These are phyloP conservation scores for Thomomys bottae DNA, from an alignment of 2,113 vertebrate species.

Conservation along the genomic window DNA sequence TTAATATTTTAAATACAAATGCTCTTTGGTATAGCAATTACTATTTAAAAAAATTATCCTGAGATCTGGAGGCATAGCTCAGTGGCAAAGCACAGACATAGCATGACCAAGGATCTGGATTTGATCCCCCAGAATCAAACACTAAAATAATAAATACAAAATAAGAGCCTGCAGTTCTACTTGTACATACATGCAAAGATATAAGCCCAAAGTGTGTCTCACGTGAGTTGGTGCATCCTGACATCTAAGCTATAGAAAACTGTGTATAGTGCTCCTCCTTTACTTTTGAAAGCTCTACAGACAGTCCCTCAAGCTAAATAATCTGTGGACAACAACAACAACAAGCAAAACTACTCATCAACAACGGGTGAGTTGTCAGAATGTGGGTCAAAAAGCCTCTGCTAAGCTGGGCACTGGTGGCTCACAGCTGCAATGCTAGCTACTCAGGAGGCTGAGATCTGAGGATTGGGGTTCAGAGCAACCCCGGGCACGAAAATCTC, in stretches of 20 bases:
- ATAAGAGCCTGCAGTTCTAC: neutral
- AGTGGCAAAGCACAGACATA: neutral
- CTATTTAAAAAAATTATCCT: neutral
- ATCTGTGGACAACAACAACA: neutral
- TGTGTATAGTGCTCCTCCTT: neutral
- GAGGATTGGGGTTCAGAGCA: no score
- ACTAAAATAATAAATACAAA: neutral
- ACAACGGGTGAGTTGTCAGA: no score
- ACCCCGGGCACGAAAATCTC: no score
- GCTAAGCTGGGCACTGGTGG: no score
- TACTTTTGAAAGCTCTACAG: neutral
- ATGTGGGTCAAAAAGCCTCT: no score
- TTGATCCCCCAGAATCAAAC: neutral
- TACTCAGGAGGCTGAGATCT: no score
- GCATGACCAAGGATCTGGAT: neutral
- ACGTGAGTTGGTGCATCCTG: neutral
- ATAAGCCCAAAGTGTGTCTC: neutral
- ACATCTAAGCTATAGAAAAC: neutral
- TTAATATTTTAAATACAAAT: neutral
- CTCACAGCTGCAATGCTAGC: no score
- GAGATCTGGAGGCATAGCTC: neutral
- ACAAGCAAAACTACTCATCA: neutral
- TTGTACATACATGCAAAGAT: neutral
- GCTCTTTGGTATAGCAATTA: neutral
- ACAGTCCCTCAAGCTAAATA: neutral